phyloP scores from a whole-genome alignment of 2,797 vertebrate genomes.

The Vultur gryphus region DNA sequence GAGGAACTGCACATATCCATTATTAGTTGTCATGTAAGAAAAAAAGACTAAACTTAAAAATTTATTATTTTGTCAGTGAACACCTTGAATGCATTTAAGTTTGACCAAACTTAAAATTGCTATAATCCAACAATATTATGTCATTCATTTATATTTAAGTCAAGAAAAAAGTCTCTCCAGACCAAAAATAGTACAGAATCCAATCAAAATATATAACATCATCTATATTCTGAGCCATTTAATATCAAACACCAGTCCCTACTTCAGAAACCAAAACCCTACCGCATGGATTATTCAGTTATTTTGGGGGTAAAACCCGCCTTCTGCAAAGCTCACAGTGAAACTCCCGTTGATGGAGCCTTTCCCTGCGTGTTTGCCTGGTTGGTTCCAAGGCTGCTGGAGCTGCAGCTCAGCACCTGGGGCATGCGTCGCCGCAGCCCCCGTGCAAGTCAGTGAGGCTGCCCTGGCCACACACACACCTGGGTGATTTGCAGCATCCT shows the following conservation, averaged over 20 bases:
- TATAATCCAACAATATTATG: not conserved
- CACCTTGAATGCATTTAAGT: not conserved
- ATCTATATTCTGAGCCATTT: not conserved
- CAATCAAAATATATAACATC: not conserved
- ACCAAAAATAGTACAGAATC: not conserved
- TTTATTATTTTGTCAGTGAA: not conserved
- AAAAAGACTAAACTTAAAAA: not conserved
- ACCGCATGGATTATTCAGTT: not conserved
- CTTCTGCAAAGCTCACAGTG: not conserved
- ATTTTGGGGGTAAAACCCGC: rapidly evolving
- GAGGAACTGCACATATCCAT: not conserved
- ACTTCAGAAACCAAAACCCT: not conserved
- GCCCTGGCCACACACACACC: not conserved
- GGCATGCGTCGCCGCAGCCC: rapidly evolving
- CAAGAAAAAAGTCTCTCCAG: not conserved
- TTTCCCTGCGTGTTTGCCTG: rapidly evolving
- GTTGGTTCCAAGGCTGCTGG: not conserved
- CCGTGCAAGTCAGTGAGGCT: not conserved
- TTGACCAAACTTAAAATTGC: not conserved
- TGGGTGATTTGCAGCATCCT: not conserved
- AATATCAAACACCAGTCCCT: not conserved
- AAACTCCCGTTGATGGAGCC: not conserved
- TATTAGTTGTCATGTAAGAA: not conserved
- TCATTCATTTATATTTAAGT: not conserved
- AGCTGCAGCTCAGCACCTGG: not conserved